Evolutionary conservation across 2,888 invertebrate genomes (phyloP).

Genomic region (Formica aserva): DNA sequence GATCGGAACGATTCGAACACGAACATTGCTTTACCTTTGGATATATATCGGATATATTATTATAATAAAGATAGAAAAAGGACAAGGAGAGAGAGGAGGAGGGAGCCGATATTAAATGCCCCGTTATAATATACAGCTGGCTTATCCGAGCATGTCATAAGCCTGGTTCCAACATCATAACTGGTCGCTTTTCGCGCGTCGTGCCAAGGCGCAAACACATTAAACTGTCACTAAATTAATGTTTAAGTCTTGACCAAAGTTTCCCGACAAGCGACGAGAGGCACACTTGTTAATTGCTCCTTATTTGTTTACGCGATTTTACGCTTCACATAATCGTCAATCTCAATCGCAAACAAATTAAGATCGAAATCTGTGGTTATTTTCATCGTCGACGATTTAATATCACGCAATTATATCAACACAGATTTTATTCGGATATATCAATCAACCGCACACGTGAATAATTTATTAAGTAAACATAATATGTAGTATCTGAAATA

Average conservation of each 20-base stretch:
- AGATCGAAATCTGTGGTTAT: not conserved
- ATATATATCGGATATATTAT: conserved; percentile 1
- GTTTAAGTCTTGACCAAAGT: conserved; percentile 59
- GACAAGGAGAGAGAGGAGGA: not conserved
- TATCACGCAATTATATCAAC: too few species aligned
- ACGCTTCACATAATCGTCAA: not conserved
- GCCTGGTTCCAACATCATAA: conserved; percentile 53
- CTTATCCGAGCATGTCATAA: conserved; percentile 45
- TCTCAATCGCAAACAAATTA: not conserved
- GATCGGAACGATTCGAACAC: not conserved
- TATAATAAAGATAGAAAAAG: conserved; percentile 2
- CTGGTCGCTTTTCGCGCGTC: conserved; percentile 21
- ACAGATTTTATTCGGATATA: not conserved
- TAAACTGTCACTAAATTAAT: conserved; percentile 59
- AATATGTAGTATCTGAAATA: not conserved
- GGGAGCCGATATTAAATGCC: conserved; percentile 22
- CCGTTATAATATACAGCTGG: conserved; percentile 30
- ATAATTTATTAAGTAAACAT: conserved; percentile 22
- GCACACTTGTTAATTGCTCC: conserved; percentile 12
- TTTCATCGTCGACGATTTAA: conserved; percentile 3
- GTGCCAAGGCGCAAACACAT: conserved; percentile 57
- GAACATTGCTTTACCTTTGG: not conserved
- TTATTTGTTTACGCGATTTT: not conserved
- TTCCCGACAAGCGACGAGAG: conserved; percentile 28
- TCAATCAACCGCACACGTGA: not conserved